Percentiles rank a stretch among this genome's conserved stretches.
Conservation (phyloP, 2,113 vertebrate species). For the Lophochroa leadbeateri region DNA sequence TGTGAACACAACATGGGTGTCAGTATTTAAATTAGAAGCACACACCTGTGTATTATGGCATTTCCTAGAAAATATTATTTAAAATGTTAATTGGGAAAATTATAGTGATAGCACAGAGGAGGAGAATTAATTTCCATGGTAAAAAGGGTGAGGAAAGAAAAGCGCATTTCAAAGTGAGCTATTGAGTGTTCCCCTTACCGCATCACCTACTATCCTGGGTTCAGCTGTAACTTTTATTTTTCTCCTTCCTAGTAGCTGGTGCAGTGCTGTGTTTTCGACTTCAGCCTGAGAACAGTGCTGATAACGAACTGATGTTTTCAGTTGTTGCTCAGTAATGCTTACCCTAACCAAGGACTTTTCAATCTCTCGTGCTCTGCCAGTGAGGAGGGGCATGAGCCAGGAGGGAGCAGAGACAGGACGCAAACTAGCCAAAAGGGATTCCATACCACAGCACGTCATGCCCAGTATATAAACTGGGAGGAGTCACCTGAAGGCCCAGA, state of each 20-base stretch:
- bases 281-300: background rate
- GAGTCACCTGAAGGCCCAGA: too few species aligned
- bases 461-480: too few species aligned
- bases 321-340: background rate
- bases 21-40: conserved; percentile 45
- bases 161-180: background rate
- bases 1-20: conserved; percentile 28
- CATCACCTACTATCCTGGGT: background rate
- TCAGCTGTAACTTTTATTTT: background rate
- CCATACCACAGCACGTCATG: too few species aligned
- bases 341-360: too few species aligned
- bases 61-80: conserved; percentile 58
- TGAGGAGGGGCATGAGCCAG: too few species aligned
- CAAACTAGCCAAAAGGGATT: too few species aligned
- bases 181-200: background rate
- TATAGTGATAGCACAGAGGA: background rate
- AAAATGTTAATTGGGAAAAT: conserved; percentile 59
- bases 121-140: conserved; percentile 26
- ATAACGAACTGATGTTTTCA: background rate
- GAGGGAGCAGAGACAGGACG: too few species aligned
- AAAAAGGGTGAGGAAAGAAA: background rate
- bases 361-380: too few species aligned
- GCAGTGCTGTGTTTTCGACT: background rate
- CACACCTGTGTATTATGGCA: conserved; percentile 18
- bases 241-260: background rate